Base-by-base conservation (phyloP, 1,140 invertebrate species). In the Mycetomoellerius zeteki region DNA sequence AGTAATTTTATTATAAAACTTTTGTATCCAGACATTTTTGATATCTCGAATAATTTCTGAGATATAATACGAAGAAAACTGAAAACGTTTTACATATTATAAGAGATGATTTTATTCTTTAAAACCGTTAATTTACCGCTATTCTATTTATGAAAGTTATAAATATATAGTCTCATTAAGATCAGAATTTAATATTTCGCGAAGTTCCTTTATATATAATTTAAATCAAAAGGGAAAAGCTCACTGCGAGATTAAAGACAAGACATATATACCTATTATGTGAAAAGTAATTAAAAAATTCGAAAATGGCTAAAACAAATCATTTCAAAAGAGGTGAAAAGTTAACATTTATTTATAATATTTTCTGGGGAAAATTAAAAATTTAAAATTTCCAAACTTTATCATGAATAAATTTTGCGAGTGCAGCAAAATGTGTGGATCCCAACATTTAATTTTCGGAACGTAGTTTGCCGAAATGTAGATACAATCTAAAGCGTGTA, bases 341-440 rank as follows among this genome's bases (percentile, higher is more conserved):
- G 30, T 71, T 58, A 54, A 56, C 10, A 47, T 27, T 21, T 52
- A n/a, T 37, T 7, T 64, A 65, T 43, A 21, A 4, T 19, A 10
- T 50, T 71, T 71, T 19, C 24, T 12, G 3, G 16, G 50, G 24
- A 60, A 50, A 27, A n/a, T 60, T 47, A 16, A 73, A 50, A 73
- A 73, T 50, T 62, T 10, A n/a, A 67, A 65, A 54, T 54, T 65
- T 30, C n/a, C 65, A 5, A 72, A 60, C 16, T 47, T 56, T 56
- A 33, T 65, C 78, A 69, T 81, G 47, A 81, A 71, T 72, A 72
- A 84, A 86, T 82, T 86, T 86, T 24, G 47, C 67, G 50, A 56
- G 14, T 19, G 47, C 16, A 43, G 12, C 21, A 33, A 33, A 87
- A 71, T 69, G 54, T 52, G 50, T 37, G 69, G 67, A 77, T 76